A percentile compares a stretch with the other conserved stretches of the same genome.
These are phyloP conservation scores for Mergus octosetaceus DNA, from an alignment of 2,797 vertebrate species.

Conservation along the genomic window DNA sequence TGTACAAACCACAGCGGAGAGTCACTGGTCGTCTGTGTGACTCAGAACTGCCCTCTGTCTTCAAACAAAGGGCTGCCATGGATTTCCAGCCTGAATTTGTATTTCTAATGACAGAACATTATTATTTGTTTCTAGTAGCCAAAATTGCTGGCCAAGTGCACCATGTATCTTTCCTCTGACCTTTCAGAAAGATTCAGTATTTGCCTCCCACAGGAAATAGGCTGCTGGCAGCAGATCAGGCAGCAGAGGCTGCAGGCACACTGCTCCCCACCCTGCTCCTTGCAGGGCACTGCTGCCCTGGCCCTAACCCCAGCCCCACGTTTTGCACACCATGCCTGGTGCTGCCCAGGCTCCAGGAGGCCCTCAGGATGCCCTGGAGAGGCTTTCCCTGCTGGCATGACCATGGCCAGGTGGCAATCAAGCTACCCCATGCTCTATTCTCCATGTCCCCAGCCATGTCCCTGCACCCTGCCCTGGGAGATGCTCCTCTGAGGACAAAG, in stretches of 20 bases:
- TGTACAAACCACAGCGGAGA: background rate
- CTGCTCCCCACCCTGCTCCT: background rate
- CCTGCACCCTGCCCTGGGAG: too few relatives aligned
- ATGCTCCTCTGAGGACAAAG: too few relatives aligned
- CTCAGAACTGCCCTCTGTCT: background rate
- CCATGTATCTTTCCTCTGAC: background rate
- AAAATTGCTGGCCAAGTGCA: background rate
- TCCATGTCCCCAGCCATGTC: too few relatives aligned
- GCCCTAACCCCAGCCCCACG: fast-evolving
- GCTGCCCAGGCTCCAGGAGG: fast-evolving
- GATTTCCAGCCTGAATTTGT: background rate
- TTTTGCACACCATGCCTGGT: background rate
- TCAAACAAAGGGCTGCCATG: background rate
- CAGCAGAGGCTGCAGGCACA: fast-evolving
- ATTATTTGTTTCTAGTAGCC: background rate
- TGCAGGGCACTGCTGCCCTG: background rate
- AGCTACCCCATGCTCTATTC: too few relatives aligned
- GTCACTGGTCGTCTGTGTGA: fast-evolving
- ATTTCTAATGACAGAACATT: background rate
- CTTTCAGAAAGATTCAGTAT: background rate
- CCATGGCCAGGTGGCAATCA: too few relatives aligned
- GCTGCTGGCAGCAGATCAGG: background rate
- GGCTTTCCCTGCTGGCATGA: background rate
- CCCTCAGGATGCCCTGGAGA: fast-evolving
- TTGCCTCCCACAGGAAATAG: background rate